Evolutionary conservation across 2,113 vertebrate species (phyloP), one percentile per base, ranked within the genome.

Genomic region (Vireo altiloquus): DNA sequence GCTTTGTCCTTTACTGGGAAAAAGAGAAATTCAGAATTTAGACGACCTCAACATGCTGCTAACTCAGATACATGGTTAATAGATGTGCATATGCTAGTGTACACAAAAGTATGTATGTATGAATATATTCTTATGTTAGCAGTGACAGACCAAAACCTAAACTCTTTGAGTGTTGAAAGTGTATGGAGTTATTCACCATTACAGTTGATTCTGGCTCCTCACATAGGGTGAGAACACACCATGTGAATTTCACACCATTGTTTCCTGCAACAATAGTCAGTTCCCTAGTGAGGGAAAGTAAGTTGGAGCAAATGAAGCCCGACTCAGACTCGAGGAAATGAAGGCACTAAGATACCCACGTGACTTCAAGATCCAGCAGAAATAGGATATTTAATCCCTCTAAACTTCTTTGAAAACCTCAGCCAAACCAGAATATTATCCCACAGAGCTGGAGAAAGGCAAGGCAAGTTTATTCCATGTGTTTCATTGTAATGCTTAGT

Each of bases 1-100:
- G 92, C 89, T 80, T 97, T 96, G 95, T 95, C 93, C 75, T 97
- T 95, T 90, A 70, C 97, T 98, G 52, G 44, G 46, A 90, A 69
- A 82, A 15, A 53, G 20, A 66, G 35, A 89, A 81, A 93, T 37
- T 87, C 65, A 75, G 56, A 81, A 71, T 83, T 86, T 3, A 75
- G 16, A 30, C 8, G 17, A 31, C 23, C 12, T 8, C 56, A 50
- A 17, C 47, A 39, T 2, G 1, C 33, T 69, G 7, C 23, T 64
- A 59, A 54, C 17, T 68, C 40, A 74, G 39, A 66, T 20, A 57
- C 9, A 18, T 35, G 33, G 10, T 65, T 76, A 54, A 47, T 10
- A 74, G 30, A 28, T 13, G 9, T 5, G 13, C 13, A 46, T 11
- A 25, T 17, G 15, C 8, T 15, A 1, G 4, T 27, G 49, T 12